Evolutionary conservation across 30 jellyfish, hydroid and myxozoan species (phyloP), one percentile per base, ranked within the genome.

Genomic region (Cassiopea xamachana): DNA sequence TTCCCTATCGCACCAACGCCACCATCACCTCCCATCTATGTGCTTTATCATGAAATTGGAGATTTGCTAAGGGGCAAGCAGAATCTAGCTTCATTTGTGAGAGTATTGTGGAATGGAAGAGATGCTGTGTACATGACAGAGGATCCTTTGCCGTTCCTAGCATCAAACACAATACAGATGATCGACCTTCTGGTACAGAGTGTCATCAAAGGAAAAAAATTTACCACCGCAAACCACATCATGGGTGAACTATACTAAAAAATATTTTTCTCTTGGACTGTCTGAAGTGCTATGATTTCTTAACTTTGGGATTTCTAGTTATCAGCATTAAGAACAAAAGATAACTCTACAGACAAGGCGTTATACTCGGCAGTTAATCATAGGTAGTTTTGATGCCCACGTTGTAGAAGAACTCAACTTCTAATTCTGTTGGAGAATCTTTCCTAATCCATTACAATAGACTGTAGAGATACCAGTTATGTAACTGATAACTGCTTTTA

Each of bases 81-180:
- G 13, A 55, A 47, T 43, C 13, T 51, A 18, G 55, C 13, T 46
- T 62, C 77, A 58, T 51, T 80, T 58, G 18, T 62, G 15, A 18
- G 77, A 55, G 78, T 80, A 15, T 9, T 80, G 58, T 80, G 39
- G 44, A 80, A 49, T 43, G 89, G 89, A 18, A 10, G 39, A 14
- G 89, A 80, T 50, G 89, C 89, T 0, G 89, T 80, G 5, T 80
- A 55, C 50, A 46, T 44, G 46, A 55, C 60, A 1, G 89, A 80
- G 13, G 89, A 80, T 3, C 89, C 89, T 1, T 80, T 80, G 79
- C 89, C 89, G 12, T 80, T 80, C 46, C 60, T 80, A 0, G 46
- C 55, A 16, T 27, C 78, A 10, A 80, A 80, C 55, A 51, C 89
- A 48, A 1, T 58, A 18, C 89, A 80, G 44, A 60, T 62, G 78